Percentiles rank a stretch among this genome's conserved stretches.
phyloP scores from a whole-genome alignment of 2,113 vertebrate species.

The Gambusia affinis region DNA sequence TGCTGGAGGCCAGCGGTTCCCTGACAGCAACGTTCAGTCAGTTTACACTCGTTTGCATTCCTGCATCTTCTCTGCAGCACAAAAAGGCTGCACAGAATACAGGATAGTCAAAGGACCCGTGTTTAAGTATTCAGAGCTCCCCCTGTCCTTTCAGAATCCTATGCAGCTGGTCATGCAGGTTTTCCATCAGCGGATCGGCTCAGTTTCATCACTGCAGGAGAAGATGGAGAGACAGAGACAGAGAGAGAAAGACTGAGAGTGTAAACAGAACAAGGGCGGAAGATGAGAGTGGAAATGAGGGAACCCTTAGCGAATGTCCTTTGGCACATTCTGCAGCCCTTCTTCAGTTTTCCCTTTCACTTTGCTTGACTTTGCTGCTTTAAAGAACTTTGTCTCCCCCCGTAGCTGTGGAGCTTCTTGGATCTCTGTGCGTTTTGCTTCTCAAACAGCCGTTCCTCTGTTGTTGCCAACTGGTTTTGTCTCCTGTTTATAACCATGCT shows the following conservation, averaged over 20 bases:
- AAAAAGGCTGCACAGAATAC: background rate
- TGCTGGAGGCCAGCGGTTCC: conserved; percentile 46
- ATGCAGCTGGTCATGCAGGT: background rate
- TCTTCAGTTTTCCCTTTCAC: conserved; percentile 3
- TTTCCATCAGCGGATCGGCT: conserved; percentile 6
- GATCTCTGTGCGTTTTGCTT: conserved; percentile 13
- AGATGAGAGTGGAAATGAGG: background rate
- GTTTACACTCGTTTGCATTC: conserved; percentile 22
- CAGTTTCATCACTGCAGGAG: conserved; percentile 17
- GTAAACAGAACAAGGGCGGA: background rate
- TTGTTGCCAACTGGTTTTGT: conserved; percentile 26
- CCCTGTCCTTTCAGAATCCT: conserved; percentile 6
- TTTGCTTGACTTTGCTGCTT: conserved; percentile 12
- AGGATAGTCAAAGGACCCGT: conserved; percentile 9
- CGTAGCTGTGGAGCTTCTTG: conserved; percentile 15
- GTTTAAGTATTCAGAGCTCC: conserved; percentile 34
- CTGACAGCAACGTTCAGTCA: conserved; percentile 9
- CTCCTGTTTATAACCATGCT: conserved; percentile 12
- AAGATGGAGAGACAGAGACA: background rate
- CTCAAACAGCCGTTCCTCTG: conserved; percentile 1
- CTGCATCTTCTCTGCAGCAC: background rate
- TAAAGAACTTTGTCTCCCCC: conserved; percentile 13
- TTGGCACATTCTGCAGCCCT: conserved; percentile 7
- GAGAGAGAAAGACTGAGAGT: background rate
- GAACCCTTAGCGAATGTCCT: conserved; percentile 15